Conservation (phyloP, 2,797 vertebrate genomes). For the Pantherophis alleghaniensis region DNA sequence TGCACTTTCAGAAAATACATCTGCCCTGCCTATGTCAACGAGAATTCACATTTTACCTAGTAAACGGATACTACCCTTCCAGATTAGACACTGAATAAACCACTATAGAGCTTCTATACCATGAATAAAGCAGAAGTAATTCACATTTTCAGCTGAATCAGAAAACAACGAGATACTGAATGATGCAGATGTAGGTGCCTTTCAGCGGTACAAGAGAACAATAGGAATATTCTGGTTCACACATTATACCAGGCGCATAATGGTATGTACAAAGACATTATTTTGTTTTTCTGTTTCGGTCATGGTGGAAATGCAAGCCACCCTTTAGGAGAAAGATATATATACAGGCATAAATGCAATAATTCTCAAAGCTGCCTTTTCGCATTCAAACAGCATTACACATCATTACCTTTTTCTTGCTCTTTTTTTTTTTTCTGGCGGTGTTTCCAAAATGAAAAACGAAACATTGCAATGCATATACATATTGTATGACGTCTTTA, state of each 20-base stretch:
- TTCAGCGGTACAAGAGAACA: neutral
- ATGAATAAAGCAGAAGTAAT: neutral
- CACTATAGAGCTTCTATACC: neutral
- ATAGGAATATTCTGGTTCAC: neutral
- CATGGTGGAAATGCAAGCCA: conserved; percentile 1
- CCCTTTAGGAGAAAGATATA: conserved; percentile 47
- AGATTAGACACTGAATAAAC: neutral
- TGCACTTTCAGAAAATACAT: neutral
- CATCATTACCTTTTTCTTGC: conserved; percentile 23
- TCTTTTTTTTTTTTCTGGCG: conserved; percentile 1
- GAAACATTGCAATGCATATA: conserved; percentile 31
- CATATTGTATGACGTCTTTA: conserved; percentile 16
- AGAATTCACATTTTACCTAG: neutral
- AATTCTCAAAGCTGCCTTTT: conserved; percentile 34
- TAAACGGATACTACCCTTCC: neutral
- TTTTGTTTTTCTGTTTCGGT: conserved; percentile 35
- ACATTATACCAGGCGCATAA: neutral
- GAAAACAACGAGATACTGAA: neutral
- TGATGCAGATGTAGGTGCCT: neutral
- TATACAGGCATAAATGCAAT: conserved; percentile 30
- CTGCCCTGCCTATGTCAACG: neutral
- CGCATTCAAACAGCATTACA: conserved; percentile 24
- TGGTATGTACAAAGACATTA: conserved; percentile 15
- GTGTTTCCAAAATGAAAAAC: conserved; percentile 29
- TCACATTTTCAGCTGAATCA: neutral